These are phyloP conservation scores for Neogale vison DNA, from an alignment of 2,113 vertebrate species.

Conservation along the genomic window DNA sequence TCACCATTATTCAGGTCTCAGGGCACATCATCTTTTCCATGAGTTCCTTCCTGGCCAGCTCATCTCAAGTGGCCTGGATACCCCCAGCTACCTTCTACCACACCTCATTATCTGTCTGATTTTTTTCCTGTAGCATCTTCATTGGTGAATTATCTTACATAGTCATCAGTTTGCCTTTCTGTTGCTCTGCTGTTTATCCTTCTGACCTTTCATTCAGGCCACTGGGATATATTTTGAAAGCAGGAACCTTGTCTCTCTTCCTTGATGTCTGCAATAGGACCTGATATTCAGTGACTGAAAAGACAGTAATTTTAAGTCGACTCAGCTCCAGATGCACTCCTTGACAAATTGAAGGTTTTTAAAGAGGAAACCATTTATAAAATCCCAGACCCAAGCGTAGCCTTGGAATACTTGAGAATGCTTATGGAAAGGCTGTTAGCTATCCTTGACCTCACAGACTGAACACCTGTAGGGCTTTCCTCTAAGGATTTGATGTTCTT, in stretches of 20 bases:
- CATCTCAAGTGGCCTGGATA: background rate
- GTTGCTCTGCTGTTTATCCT: background rate
- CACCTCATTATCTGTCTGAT: background rate
- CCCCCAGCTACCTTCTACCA: background rate
- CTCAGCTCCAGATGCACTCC: background rate
- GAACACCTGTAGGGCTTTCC: background rate
- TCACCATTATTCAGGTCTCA: background rate
- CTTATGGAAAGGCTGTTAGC: background rate
- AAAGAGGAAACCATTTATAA: background rate
- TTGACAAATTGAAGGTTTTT: conserved; percentile 1
- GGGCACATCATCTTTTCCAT: background rate
- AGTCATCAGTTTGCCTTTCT: background rate
- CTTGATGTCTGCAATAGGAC: background rate
- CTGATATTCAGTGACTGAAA: background rate
- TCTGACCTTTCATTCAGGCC: background rate
- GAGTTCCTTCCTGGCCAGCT: background rate
- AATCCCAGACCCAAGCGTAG: background rate
- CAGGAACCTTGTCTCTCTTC: background rate
- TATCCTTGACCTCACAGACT: background rate
- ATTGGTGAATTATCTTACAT: background rate
- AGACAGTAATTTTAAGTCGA: background rate
- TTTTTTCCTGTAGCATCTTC: background rate
- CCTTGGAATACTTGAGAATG: background rate
- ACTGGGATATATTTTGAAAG: background rate
- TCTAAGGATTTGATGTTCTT: background rate